These are phyloP conservation scores for Drosophila flavopinicola DNA, from an alignment of 2,888 invertebrate species.

Conservation along the genomic window DNA sequence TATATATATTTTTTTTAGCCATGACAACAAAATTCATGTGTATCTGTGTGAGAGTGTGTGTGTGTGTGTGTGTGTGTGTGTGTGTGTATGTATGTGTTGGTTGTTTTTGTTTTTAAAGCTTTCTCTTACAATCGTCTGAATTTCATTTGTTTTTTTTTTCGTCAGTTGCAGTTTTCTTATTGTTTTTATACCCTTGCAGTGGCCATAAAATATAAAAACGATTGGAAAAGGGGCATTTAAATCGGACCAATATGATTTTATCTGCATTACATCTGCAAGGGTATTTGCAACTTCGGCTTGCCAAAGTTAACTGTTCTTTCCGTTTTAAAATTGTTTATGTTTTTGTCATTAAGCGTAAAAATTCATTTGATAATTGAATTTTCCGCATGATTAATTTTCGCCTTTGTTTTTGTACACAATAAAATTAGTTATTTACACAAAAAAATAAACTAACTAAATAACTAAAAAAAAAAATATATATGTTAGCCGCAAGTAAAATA, in stretches of 20 bases:
- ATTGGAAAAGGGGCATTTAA: neutral
- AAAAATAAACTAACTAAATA: conserved; percentile 15
- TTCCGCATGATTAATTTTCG: conserved; percentile 37
- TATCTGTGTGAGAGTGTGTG: conserved; percentile 32
- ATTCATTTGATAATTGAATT: conserved; percentile 50
- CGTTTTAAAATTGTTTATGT: conserved; percentile 3
- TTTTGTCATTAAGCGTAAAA: conserved; percentile 28
- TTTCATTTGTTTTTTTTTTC: conserved; percentile 47
- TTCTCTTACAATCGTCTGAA: conserved; percentile 67
- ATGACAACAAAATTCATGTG: conserved; percentile 62
- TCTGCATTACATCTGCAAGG: neutral
- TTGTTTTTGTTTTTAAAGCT: conserved; percentile 67
- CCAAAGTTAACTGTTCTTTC: conserved; percentile 11
- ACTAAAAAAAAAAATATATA: conserved; percentile 10
- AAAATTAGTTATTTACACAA: conserved; percentile 58
- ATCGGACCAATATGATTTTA: neutral
- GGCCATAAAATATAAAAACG: neutral
- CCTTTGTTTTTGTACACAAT: conserved; percentile 50
- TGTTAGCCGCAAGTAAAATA: conserved; percentile 12
- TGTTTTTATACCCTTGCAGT: conserved; percentile 13
- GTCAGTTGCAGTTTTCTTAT: conserved; percentile 9
- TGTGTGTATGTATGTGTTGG: conserved; percentile 26
- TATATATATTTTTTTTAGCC: conserved; percentile 23
- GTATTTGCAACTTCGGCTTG: conserved; percentile 4
- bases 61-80: conserved; percentile 32